A percentile compares a stretch with the other conserved stretches of the same genome.
These are phyloP conservation scores for Adelosebastes latens DNA, from an alignment of 2,797 vertebrate species.

Conservation along the genomic window DNA sequence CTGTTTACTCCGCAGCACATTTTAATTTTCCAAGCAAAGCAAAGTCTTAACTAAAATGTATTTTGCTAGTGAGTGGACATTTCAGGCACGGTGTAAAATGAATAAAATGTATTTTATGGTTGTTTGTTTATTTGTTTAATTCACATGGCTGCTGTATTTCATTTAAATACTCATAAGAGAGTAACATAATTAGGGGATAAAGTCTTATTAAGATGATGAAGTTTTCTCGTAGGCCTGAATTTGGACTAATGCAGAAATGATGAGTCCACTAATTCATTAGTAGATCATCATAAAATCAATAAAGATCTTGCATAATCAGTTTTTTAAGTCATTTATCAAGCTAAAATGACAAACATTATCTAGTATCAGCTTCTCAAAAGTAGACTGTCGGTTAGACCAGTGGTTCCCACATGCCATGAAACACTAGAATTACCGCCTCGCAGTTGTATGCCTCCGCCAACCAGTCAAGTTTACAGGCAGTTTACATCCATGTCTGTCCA, in stretches of 20 bases:
- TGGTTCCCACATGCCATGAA: neutral
- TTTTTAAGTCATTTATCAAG: neutral
- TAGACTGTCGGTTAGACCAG: neutral
- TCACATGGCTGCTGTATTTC: neutral
- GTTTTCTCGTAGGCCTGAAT: neutral
- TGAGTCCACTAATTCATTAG: neutral
- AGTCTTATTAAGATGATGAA: neutral
- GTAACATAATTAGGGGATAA: neutral
- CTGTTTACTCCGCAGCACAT: conserved; percentile 2
- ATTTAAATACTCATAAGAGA: neutral
- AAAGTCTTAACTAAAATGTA: neutral
- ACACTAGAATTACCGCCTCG: too few species aligned
- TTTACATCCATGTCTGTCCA: too few species aligned
- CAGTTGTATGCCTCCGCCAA: rapidly evolving
- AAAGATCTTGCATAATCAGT: neutral
- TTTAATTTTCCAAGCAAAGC: neutral
- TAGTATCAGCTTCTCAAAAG: neutral
- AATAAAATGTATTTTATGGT: neutral
- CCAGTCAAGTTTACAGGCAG: too few species aligned
- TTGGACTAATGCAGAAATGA: neutral
- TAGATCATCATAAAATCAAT: neutral
- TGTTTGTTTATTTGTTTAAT: conserved; percentile 3
- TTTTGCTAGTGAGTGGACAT: neutral
- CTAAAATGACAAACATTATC: neutral
- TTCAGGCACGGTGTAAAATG: neutral